phyloP scores from a whole-genome alignment of 2,113 vertebrate genomes.

The Herpetotheres cachinnans region DNA sequence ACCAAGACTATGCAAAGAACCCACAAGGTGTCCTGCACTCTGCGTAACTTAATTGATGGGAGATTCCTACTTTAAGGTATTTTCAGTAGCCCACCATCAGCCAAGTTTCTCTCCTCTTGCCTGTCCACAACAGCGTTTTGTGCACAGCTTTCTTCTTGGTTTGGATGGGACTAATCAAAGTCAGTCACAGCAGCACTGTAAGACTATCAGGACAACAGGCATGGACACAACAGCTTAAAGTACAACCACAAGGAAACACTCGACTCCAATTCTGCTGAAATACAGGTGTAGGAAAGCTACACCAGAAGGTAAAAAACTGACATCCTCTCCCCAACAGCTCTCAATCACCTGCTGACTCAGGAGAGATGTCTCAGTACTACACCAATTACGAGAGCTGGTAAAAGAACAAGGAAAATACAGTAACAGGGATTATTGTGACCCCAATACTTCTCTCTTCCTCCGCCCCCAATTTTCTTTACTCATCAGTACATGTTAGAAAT shows the following conservation, averaged over 20 bases:
- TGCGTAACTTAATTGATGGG: neutral
- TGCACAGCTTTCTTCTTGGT: neutral
- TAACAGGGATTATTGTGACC: constrained; percentile 12
- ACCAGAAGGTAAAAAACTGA: neutral
- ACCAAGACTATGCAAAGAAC: neutral
- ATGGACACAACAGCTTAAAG: neutral
- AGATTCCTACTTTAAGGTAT: neutral
- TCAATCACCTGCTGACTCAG: neutral
- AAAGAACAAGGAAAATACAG: constrained; percentile 19
- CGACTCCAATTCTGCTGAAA: neutral
- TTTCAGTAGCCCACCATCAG: neutral
- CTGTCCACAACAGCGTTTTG: neutral
- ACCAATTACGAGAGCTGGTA: neutral
- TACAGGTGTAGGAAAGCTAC: neutral
- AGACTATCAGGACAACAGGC: neutral
- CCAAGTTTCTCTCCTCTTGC: neutral
- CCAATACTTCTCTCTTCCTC: constrained; percentile 18
- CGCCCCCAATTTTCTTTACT: constrained; percentile 25
- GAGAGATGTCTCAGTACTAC: neutral
- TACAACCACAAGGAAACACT: neutral
- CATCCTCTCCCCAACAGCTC: neutral
- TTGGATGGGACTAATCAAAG: neutral
- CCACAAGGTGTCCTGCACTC: neutral
- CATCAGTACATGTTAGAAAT: constrained; percentile 11
- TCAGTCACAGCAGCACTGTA: neutral